A percentile compares a stretch with the other conserved stretches of the same genome.
Conservation (phyloP, 2,888 invertebrate genomes). For the Conomelus anceps region DNA sequence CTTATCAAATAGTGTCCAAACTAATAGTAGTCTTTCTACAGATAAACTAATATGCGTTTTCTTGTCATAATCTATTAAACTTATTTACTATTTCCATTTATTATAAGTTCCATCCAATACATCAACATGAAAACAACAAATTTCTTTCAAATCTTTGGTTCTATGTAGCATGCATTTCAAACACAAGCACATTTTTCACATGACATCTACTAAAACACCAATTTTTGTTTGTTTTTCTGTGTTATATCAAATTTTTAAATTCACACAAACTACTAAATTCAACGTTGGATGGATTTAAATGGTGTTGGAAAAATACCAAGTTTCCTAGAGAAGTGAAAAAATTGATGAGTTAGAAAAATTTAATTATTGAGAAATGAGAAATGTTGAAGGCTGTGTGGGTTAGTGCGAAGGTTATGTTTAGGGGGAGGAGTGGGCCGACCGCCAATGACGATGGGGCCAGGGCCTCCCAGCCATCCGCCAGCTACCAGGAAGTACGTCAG, state of each 20-base stretch:
- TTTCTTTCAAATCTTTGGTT: too few species aligned
- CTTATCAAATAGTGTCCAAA: too few species aligned
- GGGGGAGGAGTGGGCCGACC: background rate
- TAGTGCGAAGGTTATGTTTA: background rate
- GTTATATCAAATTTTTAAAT: background rate
- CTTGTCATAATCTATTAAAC: too few species aligned
- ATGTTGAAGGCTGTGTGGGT: background rate
- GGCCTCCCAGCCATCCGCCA: background rate
- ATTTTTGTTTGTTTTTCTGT: background rate
- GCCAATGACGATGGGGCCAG: background rate
- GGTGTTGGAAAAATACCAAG: background rate
- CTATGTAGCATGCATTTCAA: too few species aligned
- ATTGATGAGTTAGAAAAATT: too few species aligned
- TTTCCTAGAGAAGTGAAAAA: background rate
- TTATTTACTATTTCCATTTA: too few species aligned
- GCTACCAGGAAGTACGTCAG: conserved; percentile 2
- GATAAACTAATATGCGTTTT: too few species aligned
- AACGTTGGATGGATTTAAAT: background rate
- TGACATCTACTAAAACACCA: background rate
- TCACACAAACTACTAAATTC: background rate
- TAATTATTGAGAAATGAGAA: background rate
- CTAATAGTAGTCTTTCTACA: too few species aligned
- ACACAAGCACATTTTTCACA: too few species aligned
- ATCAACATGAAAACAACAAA: too few species aligned
- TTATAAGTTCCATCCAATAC: too few species aligned